phyloP scores from a whole-genome alignment of 2,888 invertebrate genomes.

The Erebia palarica region DNA sequence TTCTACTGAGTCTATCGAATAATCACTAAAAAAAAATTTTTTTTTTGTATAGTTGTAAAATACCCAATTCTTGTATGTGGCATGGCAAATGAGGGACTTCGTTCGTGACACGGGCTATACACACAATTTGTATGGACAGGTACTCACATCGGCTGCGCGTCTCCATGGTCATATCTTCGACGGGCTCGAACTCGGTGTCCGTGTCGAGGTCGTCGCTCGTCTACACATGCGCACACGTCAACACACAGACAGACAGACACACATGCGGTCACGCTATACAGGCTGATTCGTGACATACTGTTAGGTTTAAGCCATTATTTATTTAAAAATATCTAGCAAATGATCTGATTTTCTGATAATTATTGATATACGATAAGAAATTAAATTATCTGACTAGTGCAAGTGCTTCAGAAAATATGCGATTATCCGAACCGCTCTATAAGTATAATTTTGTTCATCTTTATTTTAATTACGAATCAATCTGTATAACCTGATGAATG shows the following conservation, averaged over 20 bases:
- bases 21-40: no score
- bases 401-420: not conserved
- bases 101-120: no score
- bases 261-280: constrained; percentile 30
- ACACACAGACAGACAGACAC: constrained; percentile 32
- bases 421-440: not conserved
- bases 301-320: no score
- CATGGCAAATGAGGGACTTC: no score
- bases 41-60: no score
- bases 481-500: not conserved
- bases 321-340: no score
- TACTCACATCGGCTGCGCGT: constrained; percentile 85
- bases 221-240: constrained; percentile 55
- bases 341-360: no score
- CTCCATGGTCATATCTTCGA: constrained; percentile 86
- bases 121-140: constrained; percentile 15
- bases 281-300: constrained; percentile 27
- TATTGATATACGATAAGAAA: no score
- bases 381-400: no score
- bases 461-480: constrained; percentile 2
- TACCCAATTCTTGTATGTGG: no score
- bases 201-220: constrained; percentile 86
- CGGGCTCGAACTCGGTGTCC: constrained; percentile 86
- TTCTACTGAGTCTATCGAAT: no score
- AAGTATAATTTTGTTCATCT: not conserved